Base-by-base conservation (phyloP, 1,140 invertebrate genomes). In the Cydia pomonella region DNA sequence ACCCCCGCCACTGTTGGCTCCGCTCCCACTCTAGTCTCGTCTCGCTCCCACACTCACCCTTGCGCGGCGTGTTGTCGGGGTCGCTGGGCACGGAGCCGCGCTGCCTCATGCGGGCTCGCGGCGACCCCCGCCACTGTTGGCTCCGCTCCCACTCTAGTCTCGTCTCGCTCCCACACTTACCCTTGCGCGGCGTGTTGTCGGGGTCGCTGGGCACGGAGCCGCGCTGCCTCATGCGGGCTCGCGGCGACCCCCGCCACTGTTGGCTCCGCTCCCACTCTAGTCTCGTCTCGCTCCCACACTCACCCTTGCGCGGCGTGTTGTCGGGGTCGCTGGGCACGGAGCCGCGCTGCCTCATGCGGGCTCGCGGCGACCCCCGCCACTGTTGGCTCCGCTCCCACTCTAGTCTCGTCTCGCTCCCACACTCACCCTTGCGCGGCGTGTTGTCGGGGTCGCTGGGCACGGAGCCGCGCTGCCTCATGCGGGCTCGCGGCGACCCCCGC, bases 321-420 rank as follows among this genome's bases (percentile, higher is more conserved):
- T 91, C 94, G 76, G 95, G 95, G 82, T 96, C 95, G 3, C 94
- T 94, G 63, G 95, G 95, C 75, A 95, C 94, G 21, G 94, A 95
- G 77, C 93, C 93, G 73, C 94, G 90, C 1, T 87, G 84, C 76
- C 94, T 89, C n/a, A 92, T 93, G 62, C 94, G 89, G 21, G 93
- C 91, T n/a, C 95, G 88, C 12, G 96, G 95, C 0, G 95, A 96
- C 21, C 94, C 90, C 25, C 94, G 92, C 75, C 53, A 59, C 53
- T 59, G 53, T 7, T 59, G 53, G 21, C 53, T 59, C 2, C 53
- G 53, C 10, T 59, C 53, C 53, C 53, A 59, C 10, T 59, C 53
- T 6, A 59, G 21, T 6, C 53, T 4, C 9, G 53, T 59, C n/a
- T 21, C 53, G 53, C 53, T 59, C 53, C 53, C 53, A 59, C n/a